Evolutionary conservation across 2,113 vertebrate genomes (phyloP).

Genomic region (Neodontobutis hainanensis): DNA sequence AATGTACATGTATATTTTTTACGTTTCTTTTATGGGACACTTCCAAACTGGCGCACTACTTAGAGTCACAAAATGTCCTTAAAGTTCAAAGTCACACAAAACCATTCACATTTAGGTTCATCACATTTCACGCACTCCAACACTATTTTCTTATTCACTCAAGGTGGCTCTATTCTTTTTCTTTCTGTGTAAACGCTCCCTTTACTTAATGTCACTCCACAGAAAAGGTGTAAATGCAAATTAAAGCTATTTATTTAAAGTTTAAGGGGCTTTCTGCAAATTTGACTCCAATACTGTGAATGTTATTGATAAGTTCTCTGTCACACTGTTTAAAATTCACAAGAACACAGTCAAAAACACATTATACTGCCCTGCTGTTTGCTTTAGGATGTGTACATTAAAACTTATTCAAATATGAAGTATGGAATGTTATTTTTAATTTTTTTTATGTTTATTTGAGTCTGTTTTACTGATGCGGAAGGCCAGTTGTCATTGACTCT

Average conservation of each 20-base stretch:
- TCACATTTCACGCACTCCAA: conserved; percentile 15
- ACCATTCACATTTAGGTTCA: conserved; percentile 27
- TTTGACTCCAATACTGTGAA: conserved; percentile 75
- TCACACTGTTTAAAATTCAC: conserved; percentile 61
- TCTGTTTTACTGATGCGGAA: conserved; percentile 72
- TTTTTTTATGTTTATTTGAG: conserved; percentile 62
- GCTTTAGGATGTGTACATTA: conserved; percentile 59
- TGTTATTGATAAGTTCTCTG: conserved; percentile 53
- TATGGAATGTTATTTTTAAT: conserved; percentile 64
- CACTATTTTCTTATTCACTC: conserved; percentile 26
- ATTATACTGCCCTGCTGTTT: conserved; percentile 41
- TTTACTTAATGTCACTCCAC: conserved; percentile 31
- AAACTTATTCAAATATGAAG: conserved; percentile 72
- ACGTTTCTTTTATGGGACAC: conserved; percentile 51
- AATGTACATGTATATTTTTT: conserved; percentile 36
- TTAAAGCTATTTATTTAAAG: conserved; percentile 74
- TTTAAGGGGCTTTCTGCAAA: conserved; percentile 46
- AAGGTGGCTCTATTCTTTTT: conserved; percentile 58
- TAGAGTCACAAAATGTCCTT: conserved; percentile 40
- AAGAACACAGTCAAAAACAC: conserved; percentile 48
- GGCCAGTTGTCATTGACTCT: conserved; percentile 67
- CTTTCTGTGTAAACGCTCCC: conserved; percentile 23
- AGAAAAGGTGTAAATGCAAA: conserved; percentile 61
- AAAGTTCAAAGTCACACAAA: conserved; percentile 18
- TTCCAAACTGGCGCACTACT: conserved; percentile 64